Evolutionary conservation across 2,113 vertebrate genomes (phyloP).

Genomic region (Anolis carolinensis): DNA sequence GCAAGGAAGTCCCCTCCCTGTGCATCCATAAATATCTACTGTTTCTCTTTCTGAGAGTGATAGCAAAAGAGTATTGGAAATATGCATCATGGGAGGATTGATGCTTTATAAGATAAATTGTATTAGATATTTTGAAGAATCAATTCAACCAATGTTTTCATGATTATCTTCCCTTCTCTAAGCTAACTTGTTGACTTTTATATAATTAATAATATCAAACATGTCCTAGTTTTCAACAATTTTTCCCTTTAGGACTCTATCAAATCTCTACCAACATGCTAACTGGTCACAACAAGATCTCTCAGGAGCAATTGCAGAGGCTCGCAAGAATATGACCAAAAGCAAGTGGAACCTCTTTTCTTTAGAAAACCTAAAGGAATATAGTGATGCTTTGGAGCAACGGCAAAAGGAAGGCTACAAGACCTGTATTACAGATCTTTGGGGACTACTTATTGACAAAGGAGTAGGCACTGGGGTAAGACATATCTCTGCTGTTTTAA

Average conservation of each 20-base stretch:
- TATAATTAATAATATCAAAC: neutral
- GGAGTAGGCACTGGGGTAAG: slow-evolving; percentile 56
- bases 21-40: too few relatives aligned
- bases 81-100: too few relatives aligned
- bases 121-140: neutral
- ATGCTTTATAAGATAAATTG: too few relatives aligned
- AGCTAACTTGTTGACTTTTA: neutral
- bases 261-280: slow-evolving; percentile 75
- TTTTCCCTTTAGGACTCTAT: slow-evolving; percentile 76
- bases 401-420: slow-evolving; percentile 66
- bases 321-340: slow-evolving; percentile 76
- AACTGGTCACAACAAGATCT: slow-evolving; percentile 82
- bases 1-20: too few relatives aligned
- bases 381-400: slow-evolving; percentile 63
- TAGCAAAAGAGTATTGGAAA: too few relatives aligned
- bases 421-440: slow-evolving; percentile 74
- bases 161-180: neutral
- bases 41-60: too few relatives aligned
- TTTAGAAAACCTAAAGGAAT: slow-evolving; percentile 63
- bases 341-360: slow-evolving; percentile 73
- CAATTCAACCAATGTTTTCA: neutral
- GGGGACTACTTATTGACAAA: slow-evolving; percentile 78
- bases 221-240: neutral
- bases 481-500: neutral
- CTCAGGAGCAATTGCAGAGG: slow-evolving; percentile 50